Percentiles rank a stretch among this genome's conserved stretches.
phyloP scores from a whole-genome alignment of 2,888 invertebrate species.

The Anagyrus pseudococci region DNA sequence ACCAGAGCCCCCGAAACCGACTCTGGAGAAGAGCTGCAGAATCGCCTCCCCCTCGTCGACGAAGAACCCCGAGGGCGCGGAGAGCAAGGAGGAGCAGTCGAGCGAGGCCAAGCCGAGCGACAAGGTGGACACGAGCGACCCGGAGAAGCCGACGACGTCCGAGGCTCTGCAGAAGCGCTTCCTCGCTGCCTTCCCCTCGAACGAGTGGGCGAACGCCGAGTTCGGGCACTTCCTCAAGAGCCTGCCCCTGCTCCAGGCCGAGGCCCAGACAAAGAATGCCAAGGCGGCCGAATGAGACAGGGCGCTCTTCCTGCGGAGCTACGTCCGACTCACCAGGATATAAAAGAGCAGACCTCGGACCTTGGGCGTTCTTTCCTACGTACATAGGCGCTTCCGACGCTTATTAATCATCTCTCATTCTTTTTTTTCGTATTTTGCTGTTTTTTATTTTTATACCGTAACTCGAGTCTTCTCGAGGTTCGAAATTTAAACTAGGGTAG shows the following conservation, averaged over 20 bases:
- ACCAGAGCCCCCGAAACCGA: too few species aligned
- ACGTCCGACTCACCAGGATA: constrained; percentile 11
- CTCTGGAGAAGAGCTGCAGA: constrained; percentile 14
- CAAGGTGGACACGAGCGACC: constrained; percentile 10
- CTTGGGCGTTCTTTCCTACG: too few species aligned
- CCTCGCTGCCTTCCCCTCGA: constrained; percentile 48
- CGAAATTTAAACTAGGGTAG: constrained; percentile 5
- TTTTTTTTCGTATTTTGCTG: too few species aligned
- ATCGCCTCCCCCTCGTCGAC: background rate
- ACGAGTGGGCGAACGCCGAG: constrained; percentile 50
- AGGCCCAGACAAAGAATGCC: constrained; percentile 37
- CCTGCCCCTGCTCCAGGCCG: constrained; percentile 43
- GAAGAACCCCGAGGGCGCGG: background rate
- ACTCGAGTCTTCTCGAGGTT: constrained; percentile 12
- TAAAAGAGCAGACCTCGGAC: too few species aligned
- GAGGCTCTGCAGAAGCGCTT: constrained; percentile 48
- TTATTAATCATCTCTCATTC: too few species aligned
- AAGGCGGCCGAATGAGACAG: constrained; percentile 36
- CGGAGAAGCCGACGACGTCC: constrained; percentile 39
- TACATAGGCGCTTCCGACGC: too few species aligned
- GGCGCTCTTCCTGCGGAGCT: background rate
- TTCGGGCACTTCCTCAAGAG: constrained; percentile 50
- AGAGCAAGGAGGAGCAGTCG: constrained; percentile 9
- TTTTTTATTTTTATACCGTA: background rate
- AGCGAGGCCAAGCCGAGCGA: constrained; percentile 2